Evolutionary conservation across 2,888 invertebrate genomes (phyloP), one percentile per base, ranked within the genome.

Genomic region (Erynnis tages): DNA sequence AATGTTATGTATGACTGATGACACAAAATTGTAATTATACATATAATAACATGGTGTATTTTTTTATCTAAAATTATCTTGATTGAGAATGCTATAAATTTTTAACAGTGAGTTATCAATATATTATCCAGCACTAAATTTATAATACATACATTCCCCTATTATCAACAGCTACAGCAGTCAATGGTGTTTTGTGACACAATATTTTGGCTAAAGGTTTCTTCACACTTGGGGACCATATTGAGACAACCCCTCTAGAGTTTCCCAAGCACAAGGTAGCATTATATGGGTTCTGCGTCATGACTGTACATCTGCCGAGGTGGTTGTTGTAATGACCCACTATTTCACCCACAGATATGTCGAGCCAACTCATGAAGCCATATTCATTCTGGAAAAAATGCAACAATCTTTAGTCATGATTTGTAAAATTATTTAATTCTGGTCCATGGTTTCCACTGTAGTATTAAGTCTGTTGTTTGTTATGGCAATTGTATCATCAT

Each of bases 251-350:
- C 10, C 98, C 98, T 79, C 95, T 95, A 0, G 95, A 91, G 76
- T 97, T 95, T 0, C 98, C 99, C n/a, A 97, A 83, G 68, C 96
- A 96, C 3, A 98, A 73, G 1, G 97, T 93, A 0, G 96, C 99
- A 86, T 99, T 99, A 67, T 93, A 92, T 0, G 98, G 98, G 86
- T 99, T 99, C 70, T 98, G 97, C 0, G 95, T 92, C 94, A 99
- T 94, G 1, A 96, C 91, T 48, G 92, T 91, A 37, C 98, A 92
- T 56, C 95, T 91, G 8, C 97, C 98, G 29, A 94, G 79, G 55
- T 91, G 92, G 1, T 97, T 94, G 58, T 94, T 93, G 64, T 92
- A 95, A 49, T 95, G 93, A 0, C 94, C 91, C 0, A 97, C 93
- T 58, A 98, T 89, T 88, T 98, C 93, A 27, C 99, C 99, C 54